Evolutionary conservation across 2,888 invertebrate species (phyloP), one percentile per base, ranked within the genome.

Genomic region (Brachycybe producta): DNA sequence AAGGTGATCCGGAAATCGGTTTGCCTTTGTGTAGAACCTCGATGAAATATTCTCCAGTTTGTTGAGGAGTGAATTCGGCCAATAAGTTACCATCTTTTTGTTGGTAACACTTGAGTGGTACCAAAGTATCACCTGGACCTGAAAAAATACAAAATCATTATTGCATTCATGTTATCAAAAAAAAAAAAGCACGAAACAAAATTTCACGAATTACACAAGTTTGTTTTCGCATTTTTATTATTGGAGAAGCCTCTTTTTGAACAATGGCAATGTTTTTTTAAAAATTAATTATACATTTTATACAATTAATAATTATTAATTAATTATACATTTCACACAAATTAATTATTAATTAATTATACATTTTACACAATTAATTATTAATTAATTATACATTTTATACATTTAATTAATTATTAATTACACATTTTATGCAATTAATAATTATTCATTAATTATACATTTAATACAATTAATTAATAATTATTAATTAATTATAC

Each of bases 61-160:
- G 52, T 13, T 81, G 81, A 52, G 80, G 79, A 27, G 86, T 80
- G 68, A 85, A 98, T 68, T 98, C 97, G 0, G 95, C 95, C 65
- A 91, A 81, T 50, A 94, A 73, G 62, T 91, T 82, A 2, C 95
- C 95, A 54, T 94, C 91, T 62, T 94, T 87, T 54, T 95, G 95
- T 65, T 91, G 91, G 67, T 92, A 92, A 64, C 97, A 94, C 52
- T 91, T 69, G 1, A 95, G 88, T 0, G 90, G 87, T 36, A 92
- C 73, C 0, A 86, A 57, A n/a, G 57, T 58, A 17, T 58, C 59
- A 40, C 49, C 51, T 2, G 60, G 59, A 51, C 58, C 61, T 52
- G 5, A 17, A 36, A 35, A 11, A 23, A 17, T 8, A 44, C 39
- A 2, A 45, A 28, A 49, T 24, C 17, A 13, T 46, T 27, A 15